Evolutionary conservation across 2,888 invertebrate genomes (phyloP), one percentile per base, ranked within the genome.

Genomic region (Synanthedon vespiformis): DNA sequence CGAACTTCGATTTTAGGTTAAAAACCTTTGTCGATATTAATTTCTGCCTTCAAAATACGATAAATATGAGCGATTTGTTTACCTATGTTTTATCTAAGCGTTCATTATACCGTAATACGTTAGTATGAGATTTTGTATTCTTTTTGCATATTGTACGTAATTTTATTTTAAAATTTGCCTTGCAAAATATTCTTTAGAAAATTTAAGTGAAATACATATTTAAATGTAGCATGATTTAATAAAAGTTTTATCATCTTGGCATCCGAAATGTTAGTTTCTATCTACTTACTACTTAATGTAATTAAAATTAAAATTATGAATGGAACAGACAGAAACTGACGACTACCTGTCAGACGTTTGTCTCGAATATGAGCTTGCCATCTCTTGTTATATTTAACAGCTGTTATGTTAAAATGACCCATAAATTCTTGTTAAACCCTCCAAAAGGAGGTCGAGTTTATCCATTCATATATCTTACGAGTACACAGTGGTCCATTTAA

Each of bases 381-480:
- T 10, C 10, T 34, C 34, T 34, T 34, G 34, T 44, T 44, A 44
- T 8, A 44, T 44, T 44, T 44, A 44, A 44, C 44, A 13, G 34
- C 14, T 44, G 13, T 14, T 44, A 44, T 14, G 44, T 70, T 64
- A 65, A 67, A 74, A 69, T 64, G 67, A 56, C 61, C 69, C 62
- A 72, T 74, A 72, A 61, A 74, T 77, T 62, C 59, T 54, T 52
- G 54, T 56, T 73, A 74, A 76, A 69, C 73, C 69, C 67, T 63
- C 57, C 61, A 77, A 76, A 78, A 62, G 71, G 74, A 68, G 58
- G 60, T 59, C 58, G 53, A 57, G 68, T 70, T 79, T 74, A 80
- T 75, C 77, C 75, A 49, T 53, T 70, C 54, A 74, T 79, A 75
- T 74, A 75, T 75, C 74, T 71, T 62, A 34, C 56, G 60, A 52